Percentiles rank a stretch among this genome's conserved stretches.
Evolutionary conservation across 2,888 invertebrate genomes (phyloP).

Genomic region (Epiblema foenella): DNA sequence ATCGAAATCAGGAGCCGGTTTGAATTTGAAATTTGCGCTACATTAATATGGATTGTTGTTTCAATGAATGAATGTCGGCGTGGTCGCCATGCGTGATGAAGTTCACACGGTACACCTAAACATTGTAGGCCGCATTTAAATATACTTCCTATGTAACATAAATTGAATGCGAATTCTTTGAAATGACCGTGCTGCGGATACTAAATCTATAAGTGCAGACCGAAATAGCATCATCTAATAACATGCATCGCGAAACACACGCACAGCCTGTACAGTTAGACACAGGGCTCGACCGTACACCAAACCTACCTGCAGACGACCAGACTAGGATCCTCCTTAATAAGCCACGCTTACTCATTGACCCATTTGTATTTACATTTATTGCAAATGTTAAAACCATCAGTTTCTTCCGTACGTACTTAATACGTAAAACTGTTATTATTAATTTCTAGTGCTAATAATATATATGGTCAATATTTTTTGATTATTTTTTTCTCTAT

Average conservation of each 20-base stretch:
- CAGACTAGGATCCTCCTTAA: slow-evolving; percentile 26
- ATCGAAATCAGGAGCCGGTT: slow-evolving; percentile 78
- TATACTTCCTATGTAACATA: slow-evolving; percentile 84
- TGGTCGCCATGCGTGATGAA: slow-evolving; percentile 83
- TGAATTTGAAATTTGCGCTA: slow-evolving; percentile 84
- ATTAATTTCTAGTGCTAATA: not conserved
- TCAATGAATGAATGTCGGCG: slow-evolving; percentile 83
- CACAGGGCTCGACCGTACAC: slow-evolving; percentile 52
- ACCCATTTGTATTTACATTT: not conserved
- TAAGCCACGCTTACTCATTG: not conserved
- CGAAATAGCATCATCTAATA: slow-evolving; percentile 78
- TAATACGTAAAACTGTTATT: not conserved
- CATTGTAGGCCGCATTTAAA: slow-evolving; percentile 83
- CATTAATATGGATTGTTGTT: slow-evolving; percentile 84
- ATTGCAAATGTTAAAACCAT: not conserved
- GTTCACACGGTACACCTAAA: slow-evolving; percentile 83
- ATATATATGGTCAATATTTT: not conserved
- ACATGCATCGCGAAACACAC: slow-evolving; percentile 67
- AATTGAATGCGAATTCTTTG: slow-evolving; percentile 81
- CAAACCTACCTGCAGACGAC: slow-evolving; percentile 40
- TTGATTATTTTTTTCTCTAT: too few relatives aligned
- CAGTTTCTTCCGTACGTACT: too few relatives aligned
- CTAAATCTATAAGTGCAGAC: slow-evolving; percentile 67
- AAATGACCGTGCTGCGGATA: slow-evolving; percentile 78
- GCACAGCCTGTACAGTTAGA: slow-evolving; percentile 65